Base-by-base conservation (phyloP, 2,888 invertebrate species). In the Sycophila texana region DNA sequence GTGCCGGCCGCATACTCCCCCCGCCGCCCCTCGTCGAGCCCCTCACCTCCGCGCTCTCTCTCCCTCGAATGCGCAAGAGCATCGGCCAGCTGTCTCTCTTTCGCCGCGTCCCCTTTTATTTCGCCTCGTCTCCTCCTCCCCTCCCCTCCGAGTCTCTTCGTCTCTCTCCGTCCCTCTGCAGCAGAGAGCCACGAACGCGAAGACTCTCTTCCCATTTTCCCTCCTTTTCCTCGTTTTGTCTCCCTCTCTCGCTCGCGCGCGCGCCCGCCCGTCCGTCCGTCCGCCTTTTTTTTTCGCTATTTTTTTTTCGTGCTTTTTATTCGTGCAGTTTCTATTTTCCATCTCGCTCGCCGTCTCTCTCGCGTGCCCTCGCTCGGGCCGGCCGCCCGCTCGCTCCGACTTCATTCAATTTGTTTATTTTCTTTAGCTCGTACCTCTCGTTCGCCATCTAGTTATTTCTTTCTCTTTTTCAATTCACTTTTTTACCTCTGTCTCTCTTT, bases 101-200 rank as follows among this genome's bases (percentile, higher is more conserved):
- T 61, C 63, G n/a, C 63, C 61, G 26, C 61, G 61, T 60, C 67
- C 67, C 71, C 75, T 72, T 71, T 70, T 67, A 53, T 67, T 47
- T 68, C 20, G 49, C 58, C 57, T 70, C 53, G 18, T 71, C 47
- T 20, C 47, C 57, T 63, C 61, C 20, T 12, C 12, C 60, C 26
- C 14, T 26, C 39, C 39, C 47, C 30, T 30, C 82, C 83, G 68
- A 83, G 82, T 82, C 84, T 80, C 84, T 82, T 83, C 81, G 82
- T 79, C 77, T 75, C 22, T 60, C 77, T 26, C 20, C 20, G 39
- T 63, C 30, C 13, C 16, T 63, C 61, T 65, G 20, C 47, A n/a
- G n/a, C n/a, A n/a, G n/a, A 57, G 57, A 18, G 10, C 49, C 60
- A 26, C 73, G 60, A 57, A 16, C 70, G 47, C 71, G 20, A 47